Evolutionary conservation across 1,140 invertebrate species (phyloP), one percentile per base, ranked within the genome.

Genomic region (Idris sp.): DNA sequence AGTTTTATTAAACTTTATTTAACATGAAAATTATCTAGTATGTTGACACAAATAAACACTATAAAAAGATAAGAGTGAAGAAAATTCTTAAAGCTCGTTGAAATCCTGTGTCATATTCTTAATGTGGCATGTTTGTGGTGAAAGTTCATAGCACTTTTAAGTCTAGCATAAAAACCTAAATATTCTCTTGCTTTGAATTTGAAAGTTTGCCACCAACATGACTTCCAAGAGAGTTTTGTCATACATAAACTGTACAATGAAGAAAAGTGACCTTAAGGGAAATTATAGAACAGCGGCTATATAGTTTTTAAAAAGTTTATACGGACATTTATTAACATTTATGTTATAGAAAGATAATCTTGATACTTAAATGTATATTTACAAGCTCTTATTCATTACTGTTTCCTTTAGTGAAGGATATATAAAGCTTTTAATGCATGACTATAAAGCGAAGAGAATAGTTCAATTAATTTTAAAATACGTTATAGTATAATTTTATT

Each of bases 81-180:
- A 56, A 35, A 56, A 56, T 56, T 54, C 31, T 41, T 38, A 28
- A 49, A 58, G 51, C 58, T 68, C 19, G 5, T 18, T 7, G 38
- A 58, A 51, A 56, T 28, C 13, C 53, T 51, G 35, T 49, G 51
- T 59, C 65, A 69, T 59, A 53, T 59, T 69, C 65, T 69, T 44
- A 69, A 59, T 53, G 38, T 69, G 65, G 25, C 54, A 69, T 69
- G 65, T 69, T 69, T 69, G 65, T 69, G 65, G 65, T 53, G 46
- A 69, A 69, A 69, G 65, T 69, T 69, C 53, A 69, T 59, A 68
- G 44, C 30, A 69, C 35, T 53, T 25, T 59, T 69, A 53, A 69
- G 65, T 59, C 44, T n/a, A n/a, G 33, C 43, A 49, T 67, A 56
- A 56, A 67, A 68, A 58, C 43, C 44, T 10, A 51, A 68, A 68